phyloP scores from a whole-genome alignment of 2,113 vertebrate species.

The Neodontobutis hainanensis region DNA sequence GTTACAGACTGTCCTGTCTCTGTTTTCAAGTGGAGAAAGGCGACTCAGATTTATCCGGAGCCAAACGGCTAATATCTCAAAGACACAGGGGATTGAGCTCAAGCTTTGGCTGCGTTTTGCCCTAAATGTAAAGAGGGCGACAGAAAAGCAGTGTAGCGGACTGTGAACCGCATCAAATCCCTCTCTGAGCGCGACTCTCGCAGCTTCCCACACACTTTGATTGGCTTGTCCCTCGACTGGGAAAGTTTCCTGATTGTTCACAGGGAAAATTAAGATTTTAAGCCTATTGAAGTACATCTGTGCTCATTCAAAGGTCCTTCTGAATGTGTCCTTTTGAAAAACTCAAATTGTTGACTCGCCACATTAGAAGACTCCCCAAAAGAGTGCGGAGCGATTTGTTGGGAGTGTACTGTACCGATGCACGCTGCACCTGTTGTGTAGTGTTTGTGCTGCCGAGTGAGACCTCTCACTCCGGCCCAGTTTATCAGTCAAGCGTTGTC shows the following conservation, averaged over 20 bases:
- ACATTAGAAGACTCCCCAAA: conserved; percentile 47
- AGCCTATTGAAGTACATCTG: conserved; percentile 83
- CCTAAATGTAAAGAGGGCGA: conserved; percentile 72
- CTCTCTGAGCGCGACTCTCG: conserved; percentile 53
- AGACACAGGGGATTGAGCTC: conserved; percentile 69
- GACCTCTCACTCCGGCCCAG: not conserved
- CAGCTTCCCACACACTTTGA: conserved; percentile 76
- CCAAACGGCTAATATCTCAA: conserved; percentile 61
- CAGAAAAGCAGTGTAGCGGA: conserved; percentile 80
- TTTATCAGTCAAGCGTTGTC: not conserved
- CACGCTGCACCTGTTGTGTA: conserved; percentile 62
- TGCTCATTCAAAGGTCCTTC: conserved; percentile 75
- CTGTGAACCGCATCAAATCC: conserved; percentile 85
- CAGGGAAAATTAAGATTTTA: conserved; percentile 82
- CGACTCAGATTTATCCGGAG: conserved; percentile 39
- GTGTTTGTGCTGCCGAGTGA: conserved; percentile 46
- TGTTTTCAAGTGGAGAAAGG: conserved; percentile 19
- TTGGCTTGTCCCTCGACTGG: conserved; percentile 73
- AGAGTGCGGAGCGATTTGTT: not conserved
- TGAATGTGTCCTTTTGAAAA: conserved; percentile 74
- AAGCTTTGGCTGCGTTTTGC: conserved; percentile 69
- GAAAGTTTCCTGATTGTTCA: conserved; percentile 80
- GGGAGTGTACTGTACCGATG: conserved; percentile 57
- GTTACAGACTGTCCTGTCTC: conserved; percentile 12
- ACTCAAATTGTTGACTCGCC: conserved; percentile 60